A percentile compares a stretch with the other conserved stretches of the same genome.
phyloP scores from a whole-genome alignment of 2,888 invertebrate species.

The Poecilus cupreus region DNA sequence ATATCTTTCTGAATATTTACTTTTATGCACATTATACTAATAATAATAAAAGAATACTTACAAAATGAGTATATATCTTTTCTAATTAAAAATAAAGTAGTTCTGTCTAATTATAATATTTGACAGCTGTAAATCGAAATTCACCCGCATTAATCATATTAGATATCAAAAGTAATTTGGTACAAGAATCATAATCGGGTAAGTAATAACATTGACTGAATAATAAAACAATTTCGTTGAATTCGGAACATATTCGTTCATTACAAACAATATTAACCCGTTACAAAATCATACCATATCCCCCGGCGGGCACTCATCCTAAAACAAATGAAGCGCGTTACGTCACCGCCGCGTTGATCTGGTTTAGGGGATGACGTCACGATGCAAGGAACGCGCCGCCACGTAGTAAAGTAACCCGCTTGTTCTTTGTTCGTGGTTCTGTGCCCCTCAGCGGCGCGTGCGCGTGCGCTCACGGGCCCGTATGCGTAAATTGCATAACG shows the following conservation, averaged over 20 bases:
- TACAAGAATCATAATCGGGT: too few species aligned
- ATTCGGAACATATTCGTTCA: background rate
- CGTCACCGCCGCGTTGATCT: conserved; percentile 42
- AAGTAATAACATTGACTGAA: too few species aligned
- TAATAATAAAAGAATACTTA: too few species aligned
- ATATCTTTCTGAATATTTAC: too few species aligned
- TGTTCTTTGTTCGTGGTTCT: conserved; percentile 30
- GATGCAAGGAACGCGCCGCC: background rate
- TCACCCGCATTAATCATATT: too few species aligned
- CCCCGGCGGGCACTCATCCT: background rate
- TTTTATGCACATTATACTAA: too few species aligned
- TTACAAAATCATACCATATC: background rate
- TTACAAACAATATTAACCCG: background rate
- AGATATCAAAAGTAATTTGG: too few species aligned
- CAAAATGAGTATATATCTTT: too few species aligned
- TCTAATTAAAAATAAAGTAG: too few species aligned
- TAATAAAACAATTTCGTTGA: too few species aligned
- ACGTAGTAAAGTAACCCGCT: conserved; percentile 20
- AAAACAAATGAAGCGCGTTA: conserved; percentile 28
- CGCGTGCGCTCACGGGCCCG: background rate
- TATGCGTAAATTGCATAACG: conserved; percentile 51
- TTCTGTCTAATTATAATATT: too few species aligned
- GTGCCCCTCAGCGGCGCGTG: background rate
- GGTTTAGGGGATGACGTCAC: conserved; percentile 41
- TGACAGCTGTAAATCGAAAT: too few species aligned